phyloP scores from a whole-genome alignment of 2,888 invertebrate species.

The Eupithecia abbreviata region DNA sequence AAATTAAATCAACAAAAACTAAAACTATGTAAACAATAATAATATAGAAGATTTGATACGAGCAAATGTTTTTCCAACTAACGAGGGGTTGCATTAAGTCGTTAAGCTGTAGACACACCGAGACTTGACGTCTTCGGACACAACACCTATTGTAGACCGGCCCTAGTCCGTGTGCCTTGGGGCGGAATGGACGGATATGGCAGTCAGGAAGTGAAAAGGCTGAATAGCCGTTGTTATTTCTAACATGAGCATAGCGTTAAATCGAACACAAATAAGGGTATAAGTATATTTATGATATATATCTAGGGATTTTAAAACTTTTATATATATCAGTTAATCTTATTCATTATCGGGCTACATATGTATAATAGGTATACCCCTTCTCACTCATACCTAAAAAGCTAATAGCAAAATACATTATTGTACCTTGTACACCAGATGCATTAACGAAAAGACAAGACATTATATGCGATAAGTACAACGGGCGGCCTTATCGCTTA shows the following conservation, averaged over 20 bases:
- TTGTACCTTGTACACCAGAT: no score
- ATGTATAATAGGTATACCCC: neutral
- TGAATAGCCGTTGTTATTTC: neutral
- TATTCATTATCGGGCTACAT: neutral
- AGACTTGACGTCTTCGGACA: slow-evolving; percentile 44
- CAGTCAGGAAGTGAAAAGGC: neutral
- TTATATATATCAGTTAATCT: neutral
- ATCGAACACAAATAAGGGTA: no score
- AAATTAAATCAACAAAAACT: no score
- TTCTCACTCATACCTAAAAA: no score
- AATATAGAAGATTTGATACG: neutral
- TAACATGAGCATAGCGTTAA: neutral
- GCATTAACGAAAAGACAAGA: no score
- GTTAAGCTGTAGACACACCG: slow-evolving; percentile 63
- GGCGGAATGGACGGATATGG: neutral
- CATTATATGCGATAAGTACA: no score
- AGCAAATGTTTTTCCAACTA: slow-evolving; percentile 44
- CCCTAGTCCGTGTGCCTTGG: slow-evolving; percentile 36
- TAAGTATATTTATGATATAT: no score
- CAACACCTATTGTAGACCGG: slow-evolving; percentile 63
- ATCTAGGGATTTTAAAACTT: neutral
- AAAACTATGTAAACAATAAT: no score
- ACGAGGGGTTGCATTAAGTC: slow-evolving; percentile 72
- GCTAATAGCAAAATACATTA: no score
- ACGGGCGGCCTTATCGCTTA: no score